phyloP scores from a whole-genome alignment of 2,113 vertebrate genomes.

The Machaerirhynchus nigripectus region DNA sequence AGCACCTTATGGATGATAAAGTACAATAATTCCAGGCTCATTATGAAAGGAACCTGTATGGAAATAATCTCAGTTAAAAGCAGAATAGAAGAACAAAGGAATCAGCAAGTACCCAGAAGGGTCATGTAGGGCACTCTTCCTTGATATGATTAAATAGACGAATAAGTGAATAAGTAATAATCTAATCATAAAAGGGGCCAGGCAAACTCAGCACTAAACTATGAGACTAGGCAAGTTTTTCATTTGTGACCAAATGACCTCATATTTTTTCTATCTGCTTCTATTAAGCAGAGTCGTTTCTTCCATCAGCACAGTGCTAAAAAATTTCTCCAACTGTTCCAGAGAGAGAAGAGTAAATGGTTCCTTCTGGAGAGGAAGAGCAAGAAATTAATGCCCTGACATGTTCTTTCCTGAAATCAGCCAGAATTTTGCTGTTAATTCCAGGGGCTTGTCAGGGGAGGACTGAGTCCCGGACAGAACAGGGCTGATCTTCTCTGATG shows the following conservation, averaged over 20 bases:
- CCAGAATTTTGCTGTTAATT: background rate
- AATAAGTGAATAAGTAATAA: conserved; percentile 69
- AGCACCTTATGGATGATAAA: conserved; percentile 44
- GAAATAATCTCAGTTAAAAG: conserved; percentile 39
- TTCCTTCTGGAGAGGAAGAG: background rate
- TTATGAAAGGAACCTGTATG: conserved; percentile 35
- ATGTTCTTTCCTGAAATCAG: background rate
- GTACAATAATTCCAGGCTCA: conserved; percentile 29
- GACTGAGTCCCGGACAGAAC: background rate
- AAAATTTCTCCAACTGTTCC: conserved; percentile 27
- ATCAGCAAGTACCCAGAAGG: conserved; percentile 31
- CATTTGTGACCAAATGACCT: conserved; percentile 64
- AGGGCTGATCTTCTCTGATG: background rate
- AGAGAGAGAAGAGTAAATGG: background rate
- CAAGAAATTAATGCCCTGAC: background rate
- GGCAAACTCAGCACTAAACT: conserved; percentile 35
- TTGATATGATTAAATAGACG: conserved; percentile 50
- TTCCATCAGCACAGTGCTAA: background rate
- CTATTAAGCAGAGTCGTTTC: conserved; percentile 40
- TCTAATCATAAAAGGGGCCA: conserved; percentile 43
- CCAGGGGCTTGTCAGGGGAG: background rate
- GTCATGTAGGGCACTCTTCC: conserved; percentile 36
- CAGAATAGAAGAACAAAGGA: conserved; percentile 42
- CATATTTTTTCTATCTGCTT: conserved; percentile 62
- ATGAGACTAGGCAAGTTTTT: conserved; percentile 43